Conservation (phyloP, 2,888 invertebrate genomes). For the Octodonta nipae region DNA sequence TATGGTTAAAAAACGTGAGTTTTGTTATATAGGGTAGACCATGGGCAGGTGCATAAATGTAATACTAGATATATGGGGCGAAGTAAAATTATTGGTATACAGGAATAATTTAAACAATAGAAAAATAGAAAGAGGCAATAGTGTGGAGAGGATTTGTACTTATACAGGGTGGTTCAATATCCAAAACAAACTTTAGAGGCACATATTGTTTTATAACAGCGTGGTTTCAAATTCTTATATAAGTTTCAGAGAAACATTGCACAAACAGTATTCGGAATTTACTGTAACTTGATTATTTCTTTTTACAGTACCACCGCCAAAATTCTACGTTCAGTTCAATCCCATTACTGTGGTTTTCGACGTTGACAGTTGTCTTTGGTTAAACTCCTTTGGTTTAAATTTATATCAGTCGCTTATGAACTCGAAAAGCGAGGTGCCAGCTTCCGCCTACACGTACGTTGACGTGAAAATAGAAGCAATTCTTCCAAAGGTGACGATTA, state of each 20-base stretch:
- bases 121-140: no score
- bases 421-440: slow-evolving; percentile 32
- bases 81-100: no score
- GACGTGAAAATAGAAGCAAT: slow-evolving; percentile 85
- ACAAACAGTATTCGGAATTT: slow-evolving; percentile 2
- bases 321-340: slow-evolving; percentile 80
- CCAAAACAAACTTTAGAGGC: no score
- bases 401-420: slow-evolving; percentile 60
- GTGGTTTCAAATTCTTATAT: slow-evolving; percentile 1
- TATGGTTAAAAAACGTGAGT: no score
- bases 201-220: no score
- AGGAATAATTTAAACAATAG: no score
- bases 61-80: no score
- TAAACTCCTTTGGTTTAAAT: slow-evolving; percentile 84
- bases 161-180: no score
- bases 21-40: no score
- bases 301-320: slow-evolving; percentile 78
- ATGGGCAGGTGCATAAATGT: no score
- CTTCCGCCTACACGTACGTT: slow-evolving; percentile 48
- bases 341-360: slow-evolving; percentile 83
- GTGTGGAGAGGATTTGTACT: no score
- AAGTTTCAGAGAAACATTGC: slow-evolving; percentile 3
- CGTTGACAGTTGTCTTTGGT: slow-evolving; percentile 78
- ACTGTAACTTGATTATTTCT: slow-evolving; percentile 11
- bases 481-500: slow-evolving; percentile 67